Base-by-base conservation (phyloP, 2,113 vertebrate genomes). In the Pluvianellus socialis region DNA sequence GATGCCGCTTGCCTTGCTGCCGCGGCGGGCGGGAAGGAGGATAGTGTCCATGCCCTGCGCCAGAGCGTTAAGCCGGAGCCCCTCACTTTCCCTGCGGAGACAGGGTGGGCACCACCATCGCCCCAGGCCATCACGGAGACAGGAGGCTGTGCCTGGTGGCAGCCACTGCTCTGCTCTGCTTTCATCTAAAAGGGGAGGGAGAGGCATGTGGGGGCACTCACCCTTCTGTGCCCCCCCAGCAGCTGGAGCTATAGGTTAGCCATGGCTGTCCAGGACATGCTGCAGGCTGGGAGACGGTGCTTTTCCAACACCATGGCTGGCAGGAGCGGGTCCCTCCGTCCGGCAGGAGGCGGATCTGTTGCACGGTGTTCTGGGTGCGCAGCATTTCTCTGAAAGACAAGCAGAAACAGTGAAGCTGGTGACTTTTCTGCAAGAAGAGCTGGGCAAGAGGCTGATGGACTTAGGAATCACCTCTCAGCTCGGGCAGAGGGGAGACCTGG, bases 71-170 rank as follows among this genome's bases (percentile, higher is more conserved):
- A 47, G 16, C 38, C 16, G 30, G 52, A 72, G 38, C 33, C 23
- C 30, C 23, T 20, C 26, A 32, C 0, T 1, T 9, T 58, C 33
- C 52, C 53, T 9, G 6, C 5, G 3, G 22, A n/a, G 53, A 77
- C 32, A 50, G 97, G 94, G 93, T 97, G 86, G 93, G 96, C 97
- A 42, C 30, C 4, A 1, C 50, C 35, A 33, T 18, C 10, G 6
- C 35, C 66, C 27, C 1, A 1, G 30, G 9, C 75, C 38, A 5
- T 6, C 3, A 1, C 42, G 33, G 45, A 61, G 30, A 10, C 21
- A 44, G 53, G 18, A 79, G 0, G 27, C 32, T 50, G 66, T 66
- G 66, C 35, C 55, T 47, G n/a, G 23, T n/a, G n/a, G 12, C 47
- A 83, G 27, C n/a, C 55, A 49, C 2, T 1, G 50, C 44, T 58